These are phyloP conservation scores for Apostichopus leukothele DNA, from an alignment of 53 echinoderm and acorn worm genomes.

Conservation along the genomic window DNA sequence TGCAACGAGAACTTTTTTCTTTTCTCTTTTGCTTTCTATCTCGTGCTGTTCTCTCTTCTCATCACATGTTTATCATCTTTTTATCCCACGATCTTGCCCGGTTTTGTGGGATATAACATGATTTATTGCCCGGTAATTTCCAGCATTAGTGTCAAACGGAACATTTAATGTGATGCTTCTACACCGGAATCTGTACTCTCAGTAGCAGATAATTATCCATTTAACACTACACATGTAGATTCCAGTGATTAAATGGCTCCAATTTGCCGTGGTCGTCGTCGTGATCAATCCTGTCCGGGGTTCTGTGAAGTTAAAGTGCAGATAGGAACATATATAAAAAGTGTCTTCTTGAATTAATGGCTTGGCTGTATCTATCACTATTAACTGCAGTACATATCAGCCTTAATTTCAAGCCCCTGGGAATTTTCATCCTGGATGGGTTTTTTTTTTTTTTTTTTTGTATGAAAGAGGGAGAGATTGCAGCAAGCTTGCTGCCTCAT, in stretches of 20 bases:
- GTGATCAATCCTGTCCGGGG: neutral
- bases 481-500: too few species aligned
- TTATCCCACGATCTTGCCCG: neutral
- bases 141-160: slow-evolving; percentile 2
- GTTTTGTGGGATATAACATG: neutral
- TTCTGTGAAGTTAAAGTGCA: neutral
- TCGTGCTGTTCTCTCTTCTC: neutral
- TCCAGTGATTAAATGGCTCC: neutral
- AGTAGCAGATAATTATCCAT: slow-evolving; percentile 7
- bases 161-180: neutral
- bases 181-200: neutral
- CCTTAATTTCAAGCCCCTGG: neutral
- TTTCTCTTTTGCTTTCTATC: too few species aligned
- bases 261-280: neutral
- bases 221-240: slow-evolving; percentile 6
- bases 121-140: neutral
- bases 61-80: neutral
- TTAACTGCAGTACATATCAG: neutral
- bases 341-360: neutral
- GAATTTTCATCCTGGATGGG: neutral
- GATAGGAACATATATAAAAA: neutral
- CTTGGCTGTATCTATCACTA: neutral
- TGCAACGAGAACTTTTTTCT: too few species aligned
- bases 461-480: neutral
- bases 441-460: neutral